Conservation (phyloP, 1,140 invertebrate genomes). For the Procambarus clarkii region DNA sequence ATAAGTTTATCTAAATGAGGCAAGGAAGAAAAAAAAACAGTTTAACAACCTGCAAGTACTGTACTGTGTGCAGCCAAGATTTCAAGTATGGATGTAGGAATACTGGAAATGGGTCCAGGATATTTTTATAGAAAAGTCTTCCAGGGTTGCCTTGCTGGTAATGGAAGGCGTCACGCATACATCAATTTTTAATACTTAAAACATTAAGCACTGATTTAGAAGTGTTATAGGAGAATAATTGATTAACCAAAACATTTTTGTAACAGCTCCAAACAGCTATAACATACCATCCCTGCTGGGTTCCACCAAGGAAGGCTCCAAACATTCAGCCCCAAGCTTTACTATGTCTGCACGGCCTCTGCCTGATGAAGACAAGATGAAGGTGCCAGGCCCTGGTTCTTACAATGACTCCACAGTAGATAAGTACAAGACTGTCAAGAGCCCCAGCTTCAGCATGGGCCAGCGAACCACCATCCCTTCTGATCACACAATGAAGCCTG, state of each 20-base stretch:
- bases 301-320: slow-evolving; percentile 59
- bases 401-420: slow-evolving; percentile 50
- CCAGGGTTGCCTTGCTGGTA: no score
- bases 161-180: no score
- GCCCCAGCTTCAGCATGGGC: slow-evolving; percentile 65
- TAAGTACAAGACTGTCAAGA: slow-evolving; percentile 56
- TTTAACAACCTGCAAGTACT: no score
- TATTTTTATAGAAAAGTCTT: no score
- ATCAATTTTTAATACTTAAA: no score
- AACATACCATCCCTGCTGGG: slow-evolving; percentile 56
- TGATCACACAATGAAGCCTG: slow-evolving; percentile 87
- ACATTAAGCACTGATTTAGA: neutral
- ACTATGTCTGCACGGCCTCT: slow-evolving; percentile 48
- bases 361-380: slow-evolving; percentile 56
- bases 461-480: slow-evolving; percentile 81
- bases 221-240: neutral
- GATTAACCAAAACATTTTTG: neutral
- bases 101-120: no score
- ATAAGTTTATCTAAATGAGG: no score
- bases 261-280: slow-evolving; percentile 60
- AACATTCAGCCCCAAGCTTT: slow-evolving; percentile 60
- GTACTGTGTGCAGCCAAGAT: no score
- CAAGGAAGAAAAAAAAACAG: no score
- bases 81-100: no score
- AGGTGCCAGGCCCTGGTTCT: slow-evolving; percentile 55